phyloP scores from a whole-genome alignment of 2,797 vertebrate genomes.

The Tiaroga cobitis region DNA sequence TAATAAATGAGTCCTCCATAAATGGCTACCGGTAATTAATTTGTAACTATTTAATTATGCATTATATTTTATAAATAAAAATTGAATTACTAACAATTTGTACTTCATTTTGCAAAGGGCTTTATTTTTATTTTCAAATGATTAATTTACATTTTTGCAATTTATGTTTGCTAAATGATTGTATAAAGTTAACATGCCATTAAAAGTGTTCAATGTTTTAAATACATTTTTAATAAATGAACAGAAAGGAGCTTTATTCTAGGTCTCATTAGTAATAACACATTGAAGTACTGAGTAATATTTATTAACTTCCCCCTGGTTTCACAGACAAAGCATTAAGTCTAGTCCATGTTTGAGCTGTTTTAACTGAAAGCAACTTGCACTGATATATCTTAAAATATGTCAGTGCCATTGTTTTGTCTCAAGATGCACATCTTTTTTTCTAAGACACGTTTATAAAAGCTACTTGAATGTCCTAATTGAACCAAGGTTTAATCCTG shows the following conservation, averaged over 20 bases:
- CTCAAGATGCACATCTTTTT: too few species aligned
- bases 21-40: background rate
- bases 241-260: too few species aligned
- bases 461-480: too few species aligned
- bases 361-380: too few species aligned
- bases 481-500: too few species aligned
- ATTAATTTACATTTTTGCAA: background rate
- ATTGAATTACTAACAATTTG: background rate
- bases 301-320: too few species aligned
- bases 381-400: too few species aligned
- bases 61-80: background rate
- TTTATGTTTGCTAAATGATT: background rate
- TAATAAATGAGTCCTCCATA: background rate
- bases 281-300: background rate
- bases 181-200: background rate
- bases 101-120: background rate
- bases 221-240: background rate
- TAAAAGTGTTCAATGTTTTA: background rate
- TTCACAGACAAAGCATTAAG: too few species aligned
- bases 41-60: background rate
- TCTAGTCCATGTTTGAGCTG: too few species aligned
- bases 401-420: too few species aligned
- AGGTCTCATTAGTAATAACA: background rate
- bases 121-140: background rate
- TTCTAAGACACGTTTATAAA: too few species aligned